phyloP scores from a whole-genome alignment of 2,797 vertebrate genomes.

The Hapalemur alaotrensis region DNA sequence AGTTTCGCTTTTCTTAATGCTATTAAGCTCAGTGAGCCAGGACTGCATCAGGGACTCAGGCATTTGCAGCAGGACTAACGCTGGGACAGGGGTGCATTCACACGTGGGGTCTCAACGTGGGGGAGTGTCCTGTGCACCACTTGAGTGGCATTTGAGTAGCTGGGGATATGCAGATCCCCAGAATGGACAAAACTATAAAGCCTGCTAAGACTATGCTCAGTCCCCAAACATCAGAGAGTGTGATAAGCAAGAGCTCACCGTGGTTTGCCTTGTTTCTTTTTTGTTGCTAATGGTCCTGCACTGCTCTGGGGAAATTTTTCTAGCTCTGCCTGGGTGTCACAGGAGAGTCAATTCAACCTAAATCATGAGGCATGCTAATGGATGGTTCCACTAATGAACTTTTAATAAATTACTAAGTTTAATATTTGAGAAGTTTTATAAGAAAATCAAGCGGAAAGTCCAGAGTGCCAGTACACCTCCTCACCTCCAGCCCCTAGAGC shows the following conservation, averaged over 20 bases:
- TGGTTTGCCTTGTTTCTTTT: not conserved
- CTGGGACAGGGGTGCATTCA: not conserved
- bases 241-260: not conserved
- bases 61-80: not conserved
- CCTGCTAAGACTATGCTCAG: not conserved
- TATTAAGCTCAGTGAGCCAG: not conserved
- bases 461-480: not conserved
- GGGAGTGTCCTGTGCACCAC: not conserved
- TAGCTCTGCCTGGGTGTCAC: not conserved
- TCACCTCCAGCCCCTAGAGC: no score
- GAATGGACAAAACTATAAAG: not conserved
- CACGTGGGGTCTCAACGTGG: not conserved
- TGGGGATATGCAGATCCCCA: not conserved
- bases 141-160: not conserved
- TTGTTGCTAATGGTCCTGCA: not conserved
- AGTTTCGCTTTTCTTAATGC: not conserved
- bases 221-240: accelerated
- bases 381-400: not conserved
- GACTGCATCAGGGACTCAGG: not conserved
- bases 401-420: not conserved
- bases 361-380: not conserved
- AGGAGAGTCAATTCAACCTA: not conserved
- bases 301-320: not conserved
- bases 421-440: not conserved
- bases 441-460: not conserved